These are phyloP conservation scores for Protophormia terraenovae DNA, from an alignment of 2,888 invertebrate species.

Conservation along the genomic window DNA sequence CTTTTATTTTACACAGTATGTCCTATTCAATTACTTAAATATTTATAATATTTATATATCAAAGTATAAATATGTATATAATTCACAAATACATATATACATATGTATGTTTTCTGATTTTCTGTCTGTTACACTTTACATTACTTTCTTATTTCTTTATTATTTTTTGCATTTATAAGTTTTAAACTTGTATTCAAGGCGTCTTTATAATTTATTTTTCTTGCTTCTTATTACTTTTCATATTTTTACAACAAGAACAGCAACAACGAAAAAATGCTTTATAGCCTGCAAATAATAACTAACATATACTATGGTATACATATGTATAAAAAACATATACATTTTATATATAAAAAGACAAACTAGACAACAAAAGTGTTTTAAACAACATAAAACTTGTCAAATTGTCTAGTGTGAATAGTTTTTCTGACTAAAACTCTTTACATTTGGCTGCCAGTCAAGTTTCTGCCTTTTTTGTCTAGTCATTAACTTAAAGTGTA, in stretches of 20 bases:
- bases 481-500: constrained; percentile 24
- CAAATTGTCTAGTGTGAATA: constrained; percentile 29
- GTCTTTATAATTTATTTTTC: constrained; percentile 23
- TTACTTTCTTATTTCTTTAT: neutral
- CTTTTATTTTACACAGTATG: too few species aligned
- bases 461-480: constrained; percentile 1
- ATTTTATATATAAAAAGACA: too few species aligned
- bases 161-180: too few species aligned
- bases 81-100: too few species aligned
- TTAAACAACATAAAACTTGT: constrained; percentile 30
- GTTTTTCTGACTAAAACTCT: neutral
- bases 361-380: constrained; percentile 4
- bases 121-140: neutral
- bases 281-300: too few species aligned
- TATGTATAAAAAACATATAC: too few species aligned
- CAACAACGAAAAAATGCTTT: neutral
- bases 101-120: neutral
- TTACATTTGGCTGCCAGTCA: neutral
- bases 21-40: too few species aligned
- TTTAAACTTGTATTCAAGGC: constrained; percentile 14
- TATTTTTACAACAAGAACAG: neutral
- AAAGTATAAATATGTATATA: too few species aligned
- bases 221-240: neutral
- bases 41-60: too few species aligned
- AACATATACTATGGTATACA: too few species aligned